phyloP scores from a whole-genome alignment of 2,888 invertebrate species.

The Eustalomyia histrio region DNA sequence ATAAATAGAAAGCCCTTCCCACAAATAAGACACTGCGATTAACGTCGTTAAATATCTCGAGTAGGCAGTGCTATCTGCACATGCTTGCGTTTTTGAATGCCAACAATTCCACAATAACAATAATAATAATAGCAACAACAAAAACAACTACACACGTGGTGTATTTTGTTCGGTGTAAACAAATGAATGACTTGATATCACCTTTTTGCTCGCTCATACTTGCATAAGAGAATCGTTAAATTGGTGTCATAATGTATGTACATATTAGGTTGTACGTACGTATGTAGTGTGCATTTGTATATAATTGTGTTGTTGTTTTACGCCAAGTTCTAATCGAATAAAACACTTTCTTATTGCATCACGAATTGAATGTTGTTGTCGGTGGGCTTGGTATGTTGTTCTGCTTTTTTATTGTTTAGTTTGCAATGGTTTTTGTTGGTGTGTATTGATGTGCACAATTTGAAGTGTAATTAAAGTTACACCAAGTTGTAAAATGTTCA shows the following conservation, averaged over 20 bases:
- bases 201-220: constrained; percentile 59
- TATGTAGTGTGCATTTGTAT: background rate
- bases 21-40: constrained; percentile 66
- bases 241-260: background rate
- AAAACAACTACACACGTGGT: background rate
- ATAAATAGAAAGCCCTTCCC: constrained; percentile 68
- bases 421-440: background rate
- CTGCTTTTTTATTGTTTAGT: background rate
- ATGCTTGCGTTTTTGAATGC: constrained; percentile 73
- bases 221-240: constrained; percentile 25
- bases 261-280: background rate
- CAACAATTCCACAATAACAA: constrained; percentile 67
- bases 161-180: background rate
- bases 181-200: constrained; percentile 35
- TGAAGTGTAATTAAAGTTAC: constrained; percentile 46
- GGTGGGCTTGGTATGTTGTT: background rate
- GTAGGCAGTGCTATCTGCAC: constrained; percentile 76
- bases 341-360: constrained; percentile 5
- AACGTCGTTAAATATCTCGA: constrained; percentile 67
- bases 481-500: constrained; percentile 37
- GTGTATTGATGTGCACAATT: constrained; percentile 30
- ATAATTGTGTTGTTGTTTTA: background rate
- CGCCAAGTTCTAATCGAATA: constrained; percentile 13
- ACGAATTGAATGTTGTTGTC: background rate
- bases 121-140: constrained; percentile 8